Percentiles rank a stretch among this genome's conserved stretches.
These are phyloP conservation scores for Lingula anatina DNA, from an alignment of 2,888 invertebrate species.

Conservation along the genomic window DNA sequence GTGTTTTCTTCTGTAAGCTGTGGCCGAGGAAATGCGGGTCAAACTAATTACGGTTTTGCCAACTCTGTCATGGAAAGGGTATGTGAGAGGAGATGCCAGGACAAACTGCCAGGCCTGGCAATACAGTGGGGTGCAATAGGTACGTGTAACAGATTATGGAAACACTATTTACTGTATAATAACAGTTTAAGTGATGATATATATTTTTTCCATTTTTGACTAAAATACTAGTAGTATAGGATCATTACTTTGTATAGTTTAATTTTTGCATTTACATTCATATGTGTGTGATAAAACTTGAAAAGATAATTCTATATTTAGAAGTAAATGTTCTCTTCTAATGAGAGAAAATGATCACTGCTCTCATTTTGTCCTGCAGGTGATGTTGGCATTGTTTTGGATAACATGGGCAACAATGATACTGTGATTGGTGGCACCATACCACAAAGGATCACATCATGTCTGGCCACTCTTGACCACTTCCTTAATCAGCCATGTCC, in stretches of 20 bases:
- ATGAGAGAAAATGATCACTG: too few relatives aligned
- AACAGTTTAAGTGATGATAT: too few relatives aligned
- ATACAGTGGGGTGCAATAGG: conserved; percentile 99
- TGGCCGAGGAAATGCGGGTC: conserved; percentile 94
- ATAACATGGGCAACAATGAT: conserved; percentile 81
- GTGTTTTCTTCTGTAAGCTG: conserved; percentile 95
- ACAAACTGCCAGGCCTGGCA: conserved; percentile 81
- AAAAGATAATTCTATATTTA: too few relatives aligned
- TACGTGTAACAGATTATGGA: too few relatives aligned
- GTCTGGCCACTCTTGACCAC: conserved; percentile 78
- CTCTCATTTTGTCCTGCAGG: too few relatives aligned
- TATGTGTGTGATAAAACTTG: too few relatives aligned
- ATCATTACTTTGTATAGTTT: too few relatives aligned
- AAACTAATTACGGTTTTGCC: conserved; percentile 93
- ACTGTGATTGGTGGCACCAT: conserved; percentile 91
- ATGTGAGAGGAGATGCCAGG: conserved; percentile 76
- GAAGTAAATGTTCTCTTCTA: too few relatives aligned
- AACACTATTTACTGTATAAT: too few relatives aligned
- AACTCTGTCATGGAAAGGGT: conserved; percentile 97
- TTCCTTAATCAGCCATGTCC: conserved; percentile 77
- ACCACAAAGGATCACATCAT: conserved; percentile 93
- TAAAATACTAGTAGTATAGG: too few relatives aligned
- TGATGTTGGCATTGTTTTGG: conserved; percentile 88
- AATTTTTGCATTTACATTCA: too few relatives aligned
- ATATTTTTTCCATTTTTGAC: too few relatives aligned